phyloP scores from a whole-genome alignment of 1,140 invertebrate species.

The Prorops nasuta region DNA sequence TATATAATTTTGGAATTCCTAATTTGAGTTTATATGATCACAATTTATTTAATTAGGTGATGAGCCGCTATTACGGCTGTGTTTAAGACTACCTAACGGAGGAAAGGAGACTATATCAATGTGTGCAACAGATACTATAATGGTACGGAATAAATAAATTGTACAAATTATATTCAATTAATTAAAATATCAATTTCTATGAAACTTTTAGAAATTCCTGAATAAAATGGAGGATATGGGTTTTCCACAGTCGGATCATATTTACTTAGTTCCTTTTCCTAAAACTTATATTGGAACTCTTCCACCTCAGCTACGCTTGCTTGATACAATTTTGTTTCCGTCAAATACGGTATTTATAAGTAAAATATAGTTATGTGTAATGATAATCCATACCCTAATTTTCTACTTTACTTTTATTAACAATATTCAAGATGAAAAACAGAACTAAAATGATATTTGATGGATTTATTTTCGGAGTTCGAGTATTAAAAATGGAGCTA shows the following conservation, averaged over 20 bases:
- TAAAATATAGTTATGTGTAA: conserved; percentile 44
- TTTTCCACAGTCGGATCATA: conserved; percentile 42
- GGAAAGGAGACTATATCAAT: conserved; percentile 48
- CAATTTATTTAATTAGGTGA: conserved; percentile 16
- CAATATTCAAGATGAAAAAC: not conserved
- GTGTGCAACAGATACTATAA: conserved; percentile 42
- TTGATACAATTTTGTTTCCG: conserved; percentile 51
- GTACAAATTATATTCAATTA: conserved; percentile 17
- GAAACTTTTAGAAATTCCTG: conserved; percentile 43
- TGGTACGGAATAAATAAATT: too few species aligned
- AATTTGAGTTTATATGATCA: conserved; percentile 7
- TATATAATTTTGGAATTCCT: too few species aligned
- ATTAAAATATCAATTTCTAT: not conserved
- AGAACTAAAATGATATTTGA: not conserved
- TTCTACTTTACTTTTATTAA: conserved; percentile 2
- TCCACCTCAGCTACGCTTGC: conserved; percentile 35
- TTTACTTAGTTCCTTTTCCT: conserved; percentile 49
- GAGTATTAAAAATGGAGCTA: not conserved
- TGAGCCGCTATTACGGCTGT: conserved; percentile 44
- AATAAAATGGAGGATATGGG: conserved; percentile 50
- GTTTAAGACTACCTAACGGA: conserved; percentile 49
- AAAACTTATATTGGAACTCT: conserved; percentile 48
- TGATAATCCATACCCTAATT: not conserved
- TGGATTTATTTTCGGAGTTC: not conserved
- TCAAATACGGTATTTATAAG: conserved; percentile 55